Percentiles rank a stretch among this genome's conserved stretches.
These are phyloP conservation scores for Corythoichthys intestinalis DNA, from an alignment of 2,113 vertebrate genomes.

Conservation along the genomic window DNA sequence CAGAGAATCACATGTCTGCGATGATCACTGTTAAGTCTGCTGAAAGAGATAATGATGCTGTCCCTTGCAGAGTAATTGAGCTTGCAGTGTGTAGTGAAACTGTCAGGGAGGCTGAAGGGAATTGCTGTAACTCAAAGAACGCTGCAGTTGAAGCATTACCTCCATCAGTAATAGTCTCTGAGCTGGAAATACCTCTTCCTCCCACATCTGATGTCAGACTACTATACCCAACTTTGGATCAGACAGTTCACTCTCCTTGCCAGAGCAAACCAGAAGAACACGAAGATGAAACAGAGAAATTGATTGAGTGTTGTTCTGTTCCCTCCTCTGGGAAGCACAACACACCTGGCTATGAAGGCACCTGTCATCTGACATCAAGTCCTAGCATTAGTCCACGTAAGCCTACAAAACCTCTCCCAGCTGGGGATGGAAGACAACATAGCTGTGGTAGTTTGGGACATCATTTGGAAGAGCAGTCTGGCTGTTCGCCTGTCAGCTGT, in stretches of 20 bases:
- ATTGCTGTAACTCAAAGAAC: slow-evolving; percentile 19
- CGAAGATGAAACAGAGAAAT: slow-evolving; percentile 29
- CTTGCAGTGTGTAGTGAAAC: slow-evolving; percentile 49
- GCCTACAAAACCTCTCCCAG: slow-evolving; percentile 18
- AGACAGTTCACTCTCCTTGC: slow-evolving; percentile 4
- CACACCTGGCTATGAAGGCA: slow-evolving; percentile 16
- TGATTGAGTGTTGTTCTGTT: slow-evolving; percentile 9
- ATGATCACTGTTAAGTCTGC: slow-evolving; percentile 41
- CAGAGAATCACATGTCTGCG: slow-evolving; percentile 33
- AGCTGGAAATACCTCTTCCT: slow-evolving; percentile 14
- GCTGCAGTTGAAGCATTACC: slow-evolving; percentile 34
- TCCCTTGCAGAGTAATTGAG: slow-evolving; percentile 51
- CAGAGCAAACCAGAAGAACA: slow-evolving; percentile 10
- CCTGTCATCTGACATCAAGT: slow-evolving; percentile 34
- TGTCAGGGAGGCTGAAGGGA: slow-evolving; percentile 40
- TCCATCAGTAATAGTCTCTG: slow-evolving; percentile 24
- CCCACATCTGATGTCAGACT: not conserved
- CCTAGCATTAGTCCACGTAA: slow-evolving; percentile 19
- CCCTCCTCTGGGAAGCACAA: not conserved
- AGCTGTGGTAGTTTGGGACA: slow-evolving; percentile 17
- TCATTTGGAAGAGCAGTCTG: slow-evolving; percentile 20
- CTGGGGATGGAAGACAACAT: slow-evolving; percentile 23
- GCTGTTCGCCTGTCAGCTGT: slow-evolving; percentile 14
- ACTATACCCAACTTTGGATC: slow-evolving; percentile 7
- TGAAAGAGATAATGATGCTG: slow-evolving; percentile 57